These are phyloP conservation scores for Microcebus ravelobensis DNA, from an alignment of 2,113 vertebrate genomes.

Conservation along the genomic window DNA sequence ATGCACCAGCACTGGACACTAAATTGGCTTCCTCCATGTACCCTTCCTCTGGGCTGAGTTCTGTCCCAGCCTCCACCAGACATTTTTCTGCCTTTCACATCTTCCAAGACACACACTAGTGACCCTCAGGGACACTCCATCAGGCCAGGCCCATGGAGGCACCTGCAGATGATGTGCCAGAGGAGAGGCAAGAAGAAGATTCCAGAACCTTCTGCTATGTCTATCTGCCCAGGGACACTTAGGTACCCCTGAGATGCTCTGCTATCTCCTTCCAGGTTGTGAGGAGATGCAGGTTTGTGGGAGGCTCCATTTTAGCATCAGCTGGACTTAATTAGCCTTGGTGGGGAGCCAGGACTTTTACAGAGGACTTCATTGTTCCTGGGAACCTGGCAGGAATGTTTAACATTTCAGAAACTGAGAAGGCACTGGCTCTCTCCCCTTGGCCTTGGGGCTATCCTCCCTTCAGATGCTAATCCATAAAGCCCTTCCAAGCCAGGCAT, in stretches of 20 bases:
- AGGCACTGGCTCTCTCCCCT: constrained; percentile 7
- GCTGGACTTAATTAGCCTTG: constrained; percentile 79
- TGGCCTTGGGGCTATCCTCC: neutral
- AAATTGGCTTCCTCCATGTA: neutral
- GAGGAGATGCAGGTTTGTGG: neutral
- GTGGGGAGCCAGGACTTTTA: constrained; percentile 50
- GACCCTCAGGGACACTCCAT: neutral
- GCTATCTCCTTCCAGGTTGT: neutral
- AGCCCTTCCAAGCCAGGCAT: neutral
- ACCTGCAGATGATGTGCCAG: neutral
- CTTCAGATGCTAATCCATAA: neutral
- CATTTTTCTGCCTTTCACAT: neutral
- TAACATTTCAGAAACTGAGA: constrained; percentile 57
- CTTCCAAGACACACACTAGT: neutral
- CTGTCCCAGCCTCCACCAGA: neutral
- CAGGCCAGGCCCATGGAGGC: neutral
- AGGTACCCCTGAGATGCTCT: neutral
- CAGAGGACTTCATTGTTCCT: constrained; percentile 55
- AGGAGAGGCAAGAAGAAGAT: neutral
- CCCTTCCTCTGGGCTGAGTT: neutral
- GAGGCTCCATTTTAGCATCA: constrained; percentile 67
- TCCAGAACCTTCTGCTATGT: neutral
- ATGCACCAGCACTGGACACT: neutral
- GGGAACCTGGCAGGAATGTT: constrained; percentile 60
- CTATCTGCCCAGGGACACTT: neutral